Conservation (phyloP, 1,140 invertebrate species). For the Platyscapa corneri region DNA sequence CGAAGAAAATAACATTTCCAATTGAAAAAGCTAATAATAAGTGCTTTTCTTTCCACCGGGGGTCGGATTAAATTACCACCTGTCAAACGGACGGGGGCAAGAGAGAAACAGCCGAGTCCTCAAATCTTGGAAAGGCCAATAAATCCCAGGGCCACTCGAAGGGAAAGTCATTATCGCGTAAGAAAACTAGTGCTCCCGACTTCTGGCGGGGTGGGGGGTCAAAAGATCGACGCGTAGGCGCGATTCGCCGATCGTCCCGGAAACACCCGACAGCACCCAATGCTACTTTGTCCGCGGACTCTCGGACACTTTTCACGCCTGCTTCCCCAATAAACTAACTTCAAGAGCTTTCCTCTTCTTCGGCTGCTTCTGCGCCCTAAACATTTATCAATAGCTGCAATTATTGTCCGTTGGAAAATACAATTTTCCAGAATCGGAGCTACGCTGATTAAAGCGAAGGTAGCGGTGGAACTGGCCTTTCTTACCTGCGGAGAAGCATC, state of each 20-base stretch:
- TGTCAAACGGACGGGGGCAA: neutral
- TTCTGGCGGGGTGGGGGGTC: neutral
- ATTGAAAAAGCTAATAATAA: constrained; percentile 33
- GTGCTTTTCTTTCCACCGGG: constrained; percentile 1
- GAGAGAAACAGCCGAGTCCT: neutral
- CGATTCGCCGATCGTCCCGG: neutral
- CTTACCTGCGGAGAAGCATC: no score
- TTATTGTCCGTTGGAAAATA: no score
- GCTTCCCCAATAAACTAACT: no score
- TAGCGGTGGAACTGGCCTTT: no score
- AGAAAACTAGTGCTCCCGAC: no score
- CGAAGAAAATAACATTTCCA: neutral
- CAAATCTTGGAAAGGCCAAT: constrained; percentile 37
- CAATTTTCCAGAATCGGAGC: no score
- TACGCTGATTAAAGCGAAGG: no score
- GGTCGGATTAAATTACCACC: constrained; percentile 31
- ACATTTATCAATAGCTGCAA: no score
- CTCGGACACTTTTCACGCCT: no score
- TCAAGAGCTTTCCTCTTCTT: no score
- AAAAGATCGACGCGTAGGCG: neutral
- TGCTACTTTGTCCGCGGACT: neutral
- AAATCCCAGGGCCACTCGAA: constrained; percentile 34
- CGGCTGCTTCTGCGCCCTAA: no score
- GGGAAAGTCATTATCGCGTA: constrained; percentile 34
- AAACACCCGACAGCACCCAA: neutral